phyloP scores from a whole-genome alignment of 1,140 invertebrate genomes.

The Listronotus oregonensis region DNA sequence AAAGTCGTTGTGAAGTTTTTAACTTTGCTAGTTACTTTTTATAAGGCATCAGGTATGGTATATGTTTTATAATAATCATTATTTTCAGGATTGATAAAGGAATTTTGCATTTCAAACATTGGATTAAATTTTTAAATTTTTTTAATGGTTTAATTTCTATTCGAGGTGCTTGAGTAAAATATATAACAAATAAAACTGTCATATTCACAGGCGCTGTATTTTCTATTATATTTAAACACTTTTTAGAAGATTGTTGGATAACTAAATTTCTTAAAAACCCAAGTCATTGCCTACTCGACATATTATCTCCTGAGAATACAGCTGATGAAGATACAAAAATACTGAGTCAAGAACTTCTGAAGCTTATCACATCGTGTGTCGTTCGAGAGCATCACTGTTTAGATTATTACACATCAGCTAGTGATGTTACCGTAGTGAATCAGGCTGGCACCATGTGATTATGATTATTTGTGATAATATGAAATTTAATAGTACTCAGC shows the following conservation, averaged over 20 bases:
- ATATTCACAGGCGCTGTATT: too few relatives aligned
- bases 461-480: conserved; percentile 51
- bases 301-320: conserved; percentile 37
- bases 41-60: conserved; percentile 41
- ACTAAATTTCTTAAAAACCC: conserved; percentile 46
- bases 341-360: conserved; percentile 47
- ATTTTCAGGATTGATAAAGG: too few relatives aligned
- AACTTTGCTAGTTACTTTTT: conserved; percentile 45
- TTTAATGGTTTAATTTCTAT: too few relatives aligned
- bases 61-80: too few relatives aligned
- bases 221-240: neutral
- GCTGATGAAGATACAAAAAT: conserved; percentile 40
- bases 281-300: conserved; percentile 40
- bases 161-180: too few relatives aligned
- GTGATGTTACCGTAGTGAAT: conserved; percentile 2
- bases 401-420: conserved; percentile 35
- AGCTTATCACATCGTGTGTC: conserved; percentile 47
- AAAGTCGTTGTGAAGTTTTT: conserved; percentile 63
- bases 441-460: conserved; percentile 49
- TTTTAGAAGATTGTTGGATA: conserved; percentile 45
- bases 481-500: conserved; percentile 54
- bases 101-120: too few relatives aligned
- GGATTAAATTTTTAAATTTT: too few relatives aligned
- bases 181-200: too few relatives aligned
- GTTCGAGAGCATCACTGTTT: conserved; percentile 47